A percentile compares a stretch with the other conserved stretches of the same genome.
These are phyloP conservation scores for Camponotus pennsylvanicus DNA, from an alignment of 1,140 invertebrate genomes.

Conservation along the genomic window DNA sequence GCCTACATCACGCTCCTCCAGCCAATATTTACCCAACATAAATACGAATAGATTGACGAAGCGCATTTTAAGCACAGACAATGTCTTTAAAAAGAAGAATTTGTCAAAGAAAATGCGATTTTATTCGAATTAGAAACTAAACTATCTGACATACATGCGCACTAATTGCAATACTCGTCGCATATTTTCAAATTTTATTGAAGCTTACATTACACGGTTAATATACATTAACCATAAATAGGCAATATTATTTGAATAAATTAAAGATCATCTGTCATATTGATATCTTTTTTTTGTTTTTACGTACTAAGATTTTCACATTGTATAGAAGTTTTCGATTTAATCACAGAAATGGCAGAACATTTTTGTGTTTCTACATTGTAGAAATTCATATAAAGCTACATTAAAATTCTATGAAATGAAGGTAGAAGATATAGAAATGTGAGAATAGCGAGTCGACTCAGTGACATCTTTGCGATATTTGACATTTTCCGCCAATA, in stretches of 20 bases:
- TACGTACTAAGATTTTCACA: conserved; percentile 27
- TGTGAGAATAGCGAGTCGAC: conserved; percentile 18
- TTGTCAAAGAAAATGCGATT: conserved; percentile 13
- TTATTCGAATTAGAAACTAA: conserved; percentile 12
- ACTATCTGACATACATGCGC: conserved; percentile 4
- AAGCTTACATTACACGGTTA: conserved; percentile 33
- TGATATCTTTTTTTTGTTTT: conserved; percentile 31
- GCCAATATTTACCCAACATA: neutral
- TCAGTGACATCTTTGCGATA: conserved; percentile 54
- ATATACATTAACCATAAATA: conserved; percentile 43
- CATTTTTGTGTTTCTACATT: conserved; percentile 8
- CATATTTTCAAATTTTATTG: conserved; percentile 24
- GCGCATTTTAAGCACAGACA: conserved; percentile 25
- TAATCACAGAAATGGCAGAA: neutral
- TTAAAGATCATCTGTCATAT: conserved; percentile 49
- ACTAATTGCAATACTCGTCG: neutral
- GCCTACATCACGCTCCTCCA: conserved; percentile 38
- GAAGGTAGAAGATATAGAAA: conserved; percentile 53
- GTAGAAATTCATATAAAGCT: conserved; percentile 13
- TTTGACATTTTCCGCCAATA: conserved; percentile 58
- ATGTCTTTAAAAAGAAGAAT: conserved; percentile 34
- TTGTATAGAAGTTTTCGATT: conserved; percentile 24
- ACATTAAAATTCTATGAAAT: conserved; percentile 18
- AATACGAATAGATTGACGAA: conserved; percentile 10
- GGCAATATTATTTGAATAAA: conserved; percentile 51